Evolutionary conservation across 2,888 invertebrate genomes (phyloP).

Genomic region (Saturnia japonica): DNA sequence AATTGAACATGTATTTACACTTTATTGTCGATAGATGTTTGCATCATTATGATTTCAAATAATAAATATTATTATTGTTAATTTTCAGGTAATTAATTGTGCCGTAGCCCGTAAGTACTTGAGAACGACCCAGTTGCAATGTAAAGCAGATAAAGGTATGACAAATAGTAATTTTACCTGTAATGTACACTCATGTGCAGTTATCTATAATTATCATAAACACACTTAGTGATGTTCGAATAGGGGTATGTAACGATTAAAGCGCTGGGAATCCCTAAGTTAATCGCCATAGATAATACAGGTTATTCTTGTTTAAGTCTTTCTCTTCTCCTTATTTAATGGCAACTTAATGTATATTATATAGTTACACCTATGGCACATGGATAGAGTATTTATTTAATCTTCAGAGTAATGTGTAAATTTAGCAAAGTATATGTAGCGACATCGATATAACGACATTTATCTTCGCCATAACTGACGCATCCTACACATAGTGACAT

Average conservation of each 20-base stretch:
- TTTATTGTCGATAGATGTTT: background rate
- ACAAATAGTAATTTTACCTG: background rate
- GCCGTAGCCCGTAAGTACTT: background rate
- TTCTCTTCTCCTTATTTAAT: no score
- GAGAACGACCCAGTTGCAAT: background rate
- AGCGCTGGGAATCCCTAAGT: background rate
- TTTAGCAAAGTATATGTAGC: no score
- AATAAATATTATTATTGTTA: background rate
- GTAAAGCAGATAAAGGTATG: background rate
- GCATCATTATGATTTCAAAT: background rate
- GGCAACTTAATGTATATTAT: no score
- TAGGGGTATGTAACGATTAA: background rate
- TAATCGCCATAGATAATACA: background rate
- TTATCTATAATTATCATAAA: background rate
- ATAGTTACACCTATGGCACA: no score
- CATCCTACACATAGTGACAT: no score
- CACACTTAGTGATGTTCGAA: background rate
- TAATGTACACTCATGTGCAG: background rate
- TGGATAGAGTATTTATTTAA: no score
- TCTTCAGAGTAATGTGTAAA: no score
- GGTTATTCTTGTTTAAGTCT: background rate
- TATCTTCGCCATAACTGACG: no score
- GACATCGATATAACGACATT: no score
- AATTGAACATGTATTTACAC: no score
- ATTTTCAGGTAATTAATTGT: constrained; percentile 4